Evolutionary conservation across 92 coral and sea anemone species (phyloP), one percentile per base, ranked within the genome.

Genomic region (Meandrina meandrites): DNA sequence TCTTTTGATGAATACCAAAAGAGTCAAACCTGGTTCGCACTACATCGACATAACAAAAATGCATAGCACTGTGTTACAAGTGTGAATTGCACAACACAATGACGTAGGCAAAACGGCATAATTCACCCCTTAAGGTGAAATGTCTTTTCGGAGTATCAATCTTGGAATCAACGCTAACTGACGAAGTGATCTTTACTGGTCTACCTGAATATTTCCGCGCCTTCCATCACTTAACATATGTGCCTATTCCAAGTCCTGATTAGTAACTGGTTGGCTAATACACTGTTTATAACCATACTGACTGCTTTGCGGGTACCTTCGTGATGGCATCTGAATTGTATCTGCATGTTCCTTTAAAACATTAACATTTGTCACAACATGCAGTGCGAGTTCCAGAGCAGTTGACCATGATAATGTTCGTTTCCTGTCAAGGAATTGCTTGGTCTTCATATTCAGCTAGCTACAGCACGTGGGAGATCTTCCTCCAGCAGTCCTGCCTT

Each of bases 381-480:
- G 60, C 8, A 16, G 60, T 13, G 22, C 60, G 60, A 15, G 22
- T 54, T 66, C 17, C 35, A 66, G 71, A 66, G 35, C 32, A n/a
- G 35, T 64, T 60, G 68, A 60, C 22, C 22, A 8, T 18, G 28
- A 60, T 64, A n/a, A 0, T 18, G 32, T n/a, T 64, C 13, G 15
- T 64, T 27, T n/a, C 0, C 32, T 64, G 15, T 62, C 15, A 27
- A 18, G 35, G 17, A 15, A 21, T 27, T 28, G 35, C 32, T 10
- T 66, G 68, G 40, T 71, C 35, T 2, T 37, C 27, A 71, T 19
- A 24, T 34, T 3, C 50, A 73, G 16, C 78, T 73, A 73, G 78
- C 78, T 36, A 18, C 81, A 77, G 16, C 60, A 47, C 22, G 42
- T 35, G 27, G 64, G 62, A 37, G 82, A 85, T 31, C 51, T 45